These are phyloP conservation scores for Formica exsecta DNA, from an alignment of 1,140 invertebrate species.

Conservation along the genomic window DNA sequence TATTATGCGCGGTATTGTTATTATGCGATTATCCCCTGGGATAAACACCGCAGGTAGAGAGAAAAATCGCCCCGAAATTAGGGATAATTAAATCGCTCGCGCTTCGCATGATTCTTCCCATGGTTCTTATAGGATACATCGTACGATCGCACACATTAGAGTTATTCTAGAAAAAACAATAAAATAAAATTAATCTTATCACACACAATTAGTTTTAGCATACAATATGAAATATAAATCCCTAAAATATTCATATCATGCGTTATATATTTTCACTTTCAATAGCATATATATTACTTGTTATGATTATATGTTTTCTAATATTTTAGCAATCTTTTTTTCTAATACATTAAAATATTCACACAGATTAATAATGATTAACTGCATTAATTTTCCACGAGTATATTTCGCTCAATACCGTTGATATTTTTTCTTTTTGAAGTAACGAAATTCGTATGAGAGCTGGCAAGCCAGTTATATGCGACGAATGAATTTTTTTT, in stretches of 20 bases:
- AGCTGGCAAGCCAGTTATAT: neutral
- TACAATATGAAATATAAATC: neutral
- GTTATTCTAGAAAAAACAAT: neutral
- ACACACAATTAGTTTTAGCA: neutral
- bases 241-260: too few relatives aligned
- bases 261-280: too few relatives aligned
- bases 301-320: neutral
- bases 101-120: neutral
- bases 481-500: constrained; percentile 9
- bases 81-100: constrained; percentile 6
- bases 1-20: constrained; percentile 43
- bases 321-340: constrained; percentile 5
- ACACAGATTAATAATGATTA: neutral
- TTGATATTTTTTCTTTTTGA: neutral
- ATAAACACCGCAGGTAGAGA: constrained; percentile 22
- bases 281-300: neutral
- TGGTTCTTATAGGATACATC: neutral
- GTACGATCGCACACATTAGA: neutral
- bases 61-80: constrained; percentile 10
- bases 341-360: neutral
- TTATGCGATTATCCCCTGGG: constrained; percentile 41
- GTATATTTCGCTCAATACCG: neutral
- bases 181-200: neutral
- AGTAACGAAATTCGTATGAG: neutral
- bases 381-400: neutral